Evolutionary conservation across 2,797 vertebrate genomes (phyloP).

Genomic region (Gadopsis marmoratus): DNA sequence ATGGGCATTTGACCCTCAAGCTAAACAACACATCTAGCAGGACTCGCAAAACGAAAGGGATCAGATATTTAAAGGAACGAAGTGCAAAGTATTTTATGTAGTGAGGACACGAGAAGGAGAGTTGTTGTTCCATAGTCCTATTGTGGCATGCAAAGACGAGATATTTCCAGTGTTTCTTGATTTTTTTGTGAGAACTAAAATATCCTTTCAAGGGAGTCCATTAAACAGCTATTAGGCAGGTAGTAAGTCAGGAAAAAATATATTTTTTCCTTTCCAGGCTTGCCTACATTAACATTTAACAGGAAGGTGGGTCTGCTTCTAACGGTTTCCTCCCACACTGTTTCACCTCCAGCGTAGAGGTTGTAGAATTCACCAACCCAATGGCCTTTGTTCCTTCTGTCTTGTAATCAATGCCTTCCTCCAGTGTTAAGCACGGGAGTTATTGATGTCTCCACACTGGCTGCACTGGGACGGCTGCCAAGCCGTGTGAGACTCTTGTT

Average conservation of each 20-base stretch:
- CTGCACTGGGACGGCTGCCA: conserved; percentile 80
- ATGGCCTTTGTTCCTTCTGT: conserved; percentile 69
- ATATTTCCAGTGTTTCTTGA: conserved; percentile 29
- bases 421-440: conserved; percentile 72
- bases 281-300: conserved; percentile 77
- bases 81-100: conserved; percentile 18
- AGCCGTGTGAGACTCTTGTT: conserved; percentile 68
- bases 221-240: conserved; percentile 60
- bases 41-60: conserved; percentile 17
- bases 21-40: conserved; percentile 49
- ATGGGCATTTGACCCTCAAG: conserved; percentile 49
- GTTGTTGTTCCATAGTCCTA: conserved; percentile 3
- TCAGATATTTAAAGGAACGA: conserved; percentile 28
- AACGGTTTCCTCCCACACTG: conserved; percentile 53
- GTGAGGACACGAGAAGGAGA: not conserved
- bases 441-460: conserved; percentile 80
- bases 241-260: conserved; percentile 52
- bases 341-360: conserved; percentile 70
- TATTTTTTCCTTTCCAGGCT: conserved; percentile 57
- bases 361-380: conserved; percentile 60
- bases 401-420: conserved; percentile 79
- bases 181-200: conserved; percentile 54
- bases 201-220: conserved; percentile 51
- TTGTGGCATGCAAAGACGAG: conserved; percentile 12
- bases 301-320: conserved; percentile 57